Evolutionary conservation across 35 echinoderm and acorn worm species (phyloP).

Genomic region (Acanthaster planci): DNA sequence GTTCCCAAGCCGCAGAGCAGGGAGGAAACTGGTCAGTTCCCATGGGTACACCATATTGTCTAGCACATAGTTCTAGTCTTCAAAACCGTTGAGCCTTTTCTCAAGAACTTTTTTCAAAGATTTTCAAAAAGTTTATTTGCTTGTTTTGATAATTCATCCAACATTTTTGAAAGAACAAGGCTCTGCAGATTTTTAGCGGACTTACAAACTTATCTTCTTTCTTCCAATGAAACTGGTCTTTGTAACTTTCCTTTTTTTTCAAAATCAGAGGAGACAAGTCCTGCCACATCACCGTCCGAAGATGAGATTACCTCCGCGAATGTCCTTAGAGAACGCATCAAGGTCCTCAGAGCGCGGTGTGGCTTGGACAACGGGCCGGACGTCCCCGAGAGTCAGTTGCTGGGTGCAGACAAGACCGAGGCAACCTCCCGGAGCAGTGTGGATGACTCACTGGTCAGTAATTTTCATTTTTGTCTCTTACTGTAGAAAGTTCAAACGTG

Average conservation of each 20-base stretch:
- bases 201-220: too few species aligned
- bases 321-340: conserved; percentile 70
- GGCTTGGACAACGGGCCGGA: conserved; percentile 76
- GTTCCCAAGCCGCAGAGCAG: not conserved
- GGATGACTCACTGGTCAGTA: conserved; percentile 52
- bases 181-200: too few species aligned
- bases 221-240: too few species aligned
- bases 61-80: too few species aligned
- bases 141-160: too few species aligned
- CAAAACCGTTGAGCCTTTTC: too few species aligned
- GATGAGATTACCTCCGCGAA: conserved; percentile 40
- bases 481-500: too few species aligned
- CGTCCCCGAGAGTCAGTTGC: conserved; percentile 8
- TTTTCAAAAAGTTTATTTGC: too few species aligned
- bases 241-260: not conserved
- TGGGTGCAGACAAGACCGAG: conserved; percentile 16
- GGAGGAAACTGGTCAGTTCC: not conserved
- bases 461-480: not conserved
- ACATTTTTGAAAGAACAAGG: too few species aligned
- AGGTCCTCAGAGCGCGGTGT: conserved; percentile 71
- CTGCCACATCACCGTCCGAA: not conserved
- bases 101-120: too few species aligned
- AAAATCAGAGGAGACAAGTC: not conserved
- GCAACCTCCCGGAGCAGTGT: not conserved
- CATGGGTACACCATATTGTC: too few species aligned